phyloP scores from a whole-genome alignment of 2,113 vertebrate species.

The Geococcyx californianus region DNA sequence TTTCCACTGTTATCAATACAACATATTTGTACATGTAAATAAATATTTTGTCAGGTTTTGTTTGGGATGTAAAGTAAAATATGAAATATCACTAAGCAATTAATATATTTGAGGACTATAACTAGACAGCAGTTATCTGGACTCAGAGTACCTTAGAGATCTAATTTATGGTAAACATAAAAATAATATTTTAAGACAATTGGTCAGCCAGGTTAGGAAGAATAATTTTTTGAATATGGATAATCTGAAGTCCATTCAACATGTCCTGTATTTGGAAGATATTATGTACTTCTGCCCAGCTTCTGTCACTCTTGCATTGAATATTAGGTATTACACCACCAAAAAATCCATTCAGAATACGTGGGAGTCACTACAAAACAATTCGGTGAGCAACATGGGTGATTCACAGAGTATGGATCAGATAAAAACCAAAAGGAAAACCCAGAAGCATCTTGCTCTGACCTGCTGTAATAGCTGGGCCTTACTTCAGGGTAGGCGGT shows the following conservation, averaged over 20 bases:
- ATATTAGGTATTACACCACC: rapidly evolving
- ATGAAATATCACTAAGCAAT: not conserved
- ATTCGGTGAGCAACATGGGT: not conserved
- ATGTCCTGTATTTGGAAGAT: too few species aligned
- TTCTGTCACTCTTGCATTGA: not conserved
- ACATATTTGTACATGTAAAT: not conserved
- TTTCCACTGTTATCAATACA: too few species aligned
- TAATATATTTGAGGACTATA: not conserved
- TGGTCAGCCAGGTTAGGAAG: not conserved
- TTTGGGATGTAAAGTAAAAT: not conserved
- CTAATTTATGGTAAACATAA: not conserved
- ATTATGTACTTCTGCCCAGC: not conserved
- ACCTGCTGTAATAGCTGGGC: not conserved
- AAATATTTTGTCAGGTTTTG: not conserved
- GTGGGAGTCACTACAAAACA: not conserved
- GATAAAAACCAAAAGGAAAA: not conserved
- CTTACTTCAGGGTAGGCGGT: not conserved
- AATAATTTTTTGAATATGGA: not conserved
- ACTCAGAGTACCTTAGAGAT: not conserved
- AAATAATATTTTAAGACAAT: not conserved
- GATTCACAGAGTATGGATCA: not conserved
- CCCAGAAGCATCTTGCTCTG: not conserved
- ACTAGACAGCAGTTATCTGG: not conserved
- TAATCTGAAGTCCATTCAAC: not conserved
- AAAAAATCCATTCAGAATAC: not conserved